Percentiles rank a stretch among this genome's conserved stretches.
These are phyloP conservation scores for Chloroceryle inda DNA, from an alignment of 2,797 vertebrate species.

Conservation along the genomic window DNA sequence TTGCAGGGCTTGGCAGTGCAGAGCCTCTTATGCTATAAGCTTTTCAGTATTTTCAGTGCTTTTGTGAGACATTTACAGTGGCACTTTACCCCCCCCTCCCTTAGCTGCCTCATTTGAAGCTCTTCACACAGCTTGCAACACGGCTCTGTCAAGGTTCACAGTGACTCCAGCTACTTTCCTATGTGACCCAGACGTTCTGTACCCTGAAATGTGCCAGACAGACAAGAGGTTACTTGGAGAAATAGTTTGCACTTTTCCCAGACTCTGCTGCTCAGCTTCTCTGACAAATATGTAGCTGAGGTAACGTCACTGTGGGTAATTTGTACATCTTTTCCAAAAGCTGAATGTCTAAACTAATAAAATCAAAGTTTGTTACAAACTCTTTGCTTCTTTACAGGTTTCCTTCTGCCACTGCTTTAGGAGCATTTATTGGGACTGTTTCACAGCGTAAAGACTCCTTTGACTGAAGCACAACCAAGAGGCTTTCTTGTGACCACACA, in stretches of 20 bases:
- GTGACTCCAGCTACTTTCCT: conserved; percentile 25
- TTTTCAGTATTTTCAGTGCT: conserved; percentile 42
- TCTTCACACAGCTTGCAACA: conserved; percentile 46
- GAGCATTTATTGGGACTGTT: background rate
- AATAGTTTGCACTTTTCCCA: conserved; percentile 59
- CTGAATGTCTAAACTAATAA: background rate
- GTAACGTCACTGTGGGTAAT: conserved; percentile 16
- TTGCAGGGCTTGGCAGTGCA: background rate
- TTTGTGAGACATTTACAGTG: conserved; percentile 29
- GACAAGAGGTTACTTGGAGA: conserved; percentile 66
- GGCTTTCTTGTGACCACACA: background rate
- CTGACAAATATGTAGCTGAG: conserved; percentile 28
- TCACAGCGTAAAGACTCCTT: background rate
- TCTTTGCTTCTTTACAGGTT: background rate
- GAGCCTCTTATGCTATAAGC: background rate
- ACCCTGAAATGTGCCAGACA: conserved; percentile 61
- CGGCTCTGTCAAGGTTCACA: conserved; percentile 51
- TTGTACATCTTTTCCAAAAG: conserved; percentile 29
- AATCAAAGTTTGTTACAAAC: background rate
- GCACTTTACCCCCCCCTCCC: background rate
- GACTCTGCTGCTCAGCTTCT: conserved; percentile 7
- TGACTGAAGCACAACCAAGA: background rate
- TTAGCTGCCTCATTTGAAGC: conserved; percentile 6
- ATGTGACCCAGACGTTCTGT: conserved; percentile 61
- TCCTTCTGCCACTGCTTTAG: background rate